A percentile compares a stretch with the other conserved stretches of the same genome.
These are phyloP conservation scores for Plagiodera versicolora DNA, from an alignment of 2,888 invertebrate genomes.

Conservation along the genomic window DNA sequence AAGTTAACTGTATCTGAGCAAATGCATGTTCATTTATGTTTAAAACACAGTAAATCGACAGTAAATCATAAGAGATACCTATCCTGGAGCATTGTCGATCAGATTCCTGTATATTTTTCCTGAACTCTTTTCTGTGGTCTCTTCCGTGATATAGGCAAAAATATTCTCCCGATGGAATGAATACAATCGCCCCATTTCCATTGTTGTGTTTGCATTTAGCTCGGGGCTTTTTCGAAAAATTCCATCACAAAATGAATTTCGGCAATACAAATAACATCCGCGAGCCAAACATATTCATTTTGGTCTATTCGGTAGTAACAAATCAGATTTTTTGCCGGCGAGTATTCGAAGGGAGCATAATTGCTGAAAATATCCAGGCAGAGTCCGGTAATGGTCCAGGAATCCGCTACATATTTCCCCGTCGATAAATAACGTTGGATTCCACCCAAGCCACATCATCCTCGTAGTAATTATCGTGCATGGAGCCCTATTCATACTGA, in stretches of 20 bases:
- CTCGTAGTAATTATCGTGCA: constrained; percentile 13
- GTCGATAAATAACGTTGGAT: constrained; percentile 13
- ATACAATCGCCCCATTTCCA: neutral
- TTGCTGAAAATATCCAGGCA: constrained; percentile 12
- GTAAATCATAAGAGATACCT: too few species aligned
- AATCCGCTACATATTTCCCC: constrained; percentile 14
- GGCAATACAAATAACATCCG: neutral
- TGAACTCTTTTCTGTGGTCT: too few species aligned
- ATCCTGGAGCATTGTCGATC: too few species aligned
- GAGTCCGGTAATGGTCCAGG: constrained; percentile 13
- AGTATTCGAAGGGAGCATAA: constrained; percentile 5
- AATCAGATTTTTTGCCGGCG: neutral
- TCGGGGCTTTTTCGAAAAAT: neutral
- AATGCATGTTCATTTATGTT: too few species aligned
- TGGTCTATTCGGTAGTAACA: neutral
- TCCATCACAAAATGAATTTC: neutral
- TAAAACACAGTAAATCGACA: too few species aligned
- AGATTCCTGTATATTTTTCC: too few species aligned
- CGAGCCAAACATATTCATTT: neutral
- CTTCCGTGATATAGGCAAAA: too few species aligned
- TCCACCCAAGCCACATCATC: constrained; percentile 2
- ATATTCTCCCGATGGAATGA: too few species aligned
- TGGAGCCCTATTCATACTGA: constrained; percentile 14
- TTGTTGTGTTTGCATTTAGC: neutral
- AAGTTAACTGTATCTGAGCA: too few species aligned